Evolutionary conservation across 2,797 vertebrate species (phyloP).

Genomic region (Loriculus beryllinus): DNA sequence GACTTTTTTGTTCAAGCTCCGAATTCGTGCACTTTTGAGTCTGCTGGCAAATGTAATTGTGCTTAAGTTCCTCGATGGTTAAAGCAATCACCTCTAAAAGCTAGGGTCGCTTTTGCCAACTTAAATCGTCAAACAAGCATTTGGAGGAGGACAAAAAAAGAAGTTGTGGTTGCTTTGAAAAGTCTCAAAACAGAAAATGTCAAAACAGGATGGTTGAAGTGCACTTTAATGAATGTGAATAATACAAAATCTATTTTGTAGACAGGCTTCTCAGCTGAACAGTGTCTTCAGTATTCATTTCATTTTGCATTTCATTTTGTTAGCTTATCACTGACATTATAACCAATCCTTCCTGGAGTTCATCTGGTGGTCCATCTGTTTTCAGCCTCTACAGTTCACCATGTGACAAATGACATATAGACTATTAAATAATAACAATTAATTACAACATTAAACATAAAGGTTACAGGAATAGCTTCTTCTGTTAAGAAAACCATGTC

Average conservation of each 20-base stretch:
- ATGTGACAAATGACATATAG: slow-evolving; percentile 58
- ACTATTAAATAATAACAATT: slow-evolving; percentile 47
- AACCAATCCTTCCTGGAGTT: slow-evolving; percentile 65
- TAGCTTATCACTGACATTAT: slow-evolving; percentile 71
- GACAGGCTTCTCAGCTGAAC: slow-evolving; percentile 59
- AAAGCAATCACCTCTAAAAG: neutral
- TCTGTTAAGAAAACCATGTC: slow-evolving; percentile 36
- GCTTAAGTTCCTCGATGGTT: neutral
- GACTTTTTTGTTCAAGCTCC: neutral
- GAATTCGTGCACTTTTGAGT: neutral
- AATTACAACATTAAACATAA: slow-evolving; percentile 52
- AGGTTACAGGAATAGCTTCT: slow-evolving; percentile 36
- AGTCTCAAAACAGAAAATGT: slow-evolving; percentile 22
- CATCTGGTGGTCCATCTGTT: slow-evolving; percentile 79
- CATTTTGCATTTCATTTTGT: slow-evolving; percentile 53
- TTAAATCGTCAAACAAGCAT: neutral
- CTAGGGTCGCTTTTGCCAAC: neutral
- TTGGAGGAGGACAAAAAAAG: neutral
- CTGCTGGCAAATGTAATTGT: neutral
- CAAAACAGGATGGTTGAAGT: neutral
- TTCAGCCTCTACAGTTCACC: slow-evolving; percentile 59
- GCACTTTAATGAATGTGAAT: slow-evolving; percentile 26
- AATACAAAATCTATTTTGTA: slow-evolving; percentile 10
- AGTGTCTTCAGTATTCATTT: slow-evolving; percentile 16
- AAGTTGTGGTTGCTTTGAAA: neutral